Base-by-base conservation (phyloP, 2,888 invertebrate species). In the Drosophila eohydei region DNA sequence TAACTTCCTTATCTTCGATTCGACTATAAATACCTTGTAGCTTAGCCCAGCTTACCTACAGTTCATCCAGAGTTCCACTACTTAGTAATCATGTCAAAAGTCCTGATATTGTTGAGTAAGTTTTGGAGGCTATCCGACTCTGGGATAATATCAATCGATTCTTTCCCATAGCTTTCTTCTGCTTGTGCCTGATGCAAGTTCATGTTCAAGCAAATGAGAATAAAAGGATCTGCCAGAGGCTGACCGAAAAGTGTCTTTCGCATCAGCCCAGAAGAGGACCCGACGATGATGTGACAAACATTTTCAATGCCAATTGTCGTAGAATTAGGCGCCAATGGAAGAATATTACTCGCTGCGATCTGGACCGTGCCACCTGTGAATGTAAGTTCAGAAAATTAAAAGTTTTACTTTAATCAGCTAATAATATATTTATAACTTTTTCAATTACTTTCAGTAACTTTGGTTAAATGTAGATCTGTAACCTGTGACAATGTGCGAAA, bases 81-180 rank as follows among this genome's bases (percentile, higher is more conserved):
- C 38, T 28, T 12, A 26, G 7, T 11, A 54, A 63, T 50, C 8
- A 88, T 88, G 86, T 61, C 65, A 8, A 83, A 86, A 52, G 9
- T 68, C 28, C 34, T 63, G 30, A 51, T 84, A 12, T 44, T 77
- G 14, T 71, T 83, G 26, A 72, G 83, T 83, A 68, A 83, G 88
- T 5, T 38, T 5, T 26, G 2, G 0, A 3, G 14, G 5, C 9
- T 16, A 14, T n/a, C 3, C 4, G 3, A 12, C 3, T 6, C 28
- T 8, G 11, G 38, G 36, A 32, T 14, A 11, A 30, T 44, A 43
- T 28, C 16, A 8, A 12, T 11, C 7, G 14, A 46, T 11, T 9
- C 32, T 21, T 6, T 7, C 26, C 26, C 9, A 2, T 7, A 85
- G 83, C 67, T 36, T n/a, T 72, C 6, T 36, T 66, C 44, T 71